These are phyloP conservation scores for Gephyroberyx darwinii DNA, from an alignment of 2,797 vertebrate genomes.

Conservation along the genomic window DNA sequence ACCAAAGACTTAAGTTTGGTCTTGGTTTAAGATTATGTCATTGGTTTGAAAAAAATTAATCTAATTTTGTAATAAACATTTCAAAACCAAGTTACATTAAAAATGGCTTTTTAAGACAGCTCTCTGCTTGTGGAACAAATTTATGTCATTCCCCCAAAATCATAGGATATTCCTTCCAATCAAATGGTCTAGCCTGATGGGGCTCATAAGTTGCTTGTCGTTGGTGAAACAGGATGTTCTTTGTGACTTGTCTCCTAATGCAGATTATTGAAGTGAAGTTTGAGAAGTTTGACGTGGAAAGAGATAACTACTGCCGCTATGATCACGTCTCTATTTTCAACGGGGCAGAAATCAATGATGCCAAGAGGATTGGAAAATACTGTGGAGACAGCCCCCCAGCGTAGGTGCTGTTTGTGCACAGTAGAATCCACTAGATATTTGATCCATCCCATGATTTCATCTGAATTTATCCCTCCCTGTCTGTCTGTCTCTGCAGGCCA, in stretches of 20 bases:
- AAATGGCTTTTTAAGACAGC: too few relatives aligned
- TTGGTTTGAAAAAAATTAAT: too few relatives aligned
- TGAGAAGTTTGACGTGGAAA: constrained; percentile 98
- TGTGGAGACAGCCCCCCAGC: constrained; percentile 96
- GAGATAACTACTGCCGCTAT: constrained; percentile 97
- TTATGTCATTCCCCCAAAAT: constrained; percentile 27
- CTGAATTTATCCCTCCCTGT: constrained; percentile 29
- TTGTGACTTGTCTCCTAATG: constrained; percentile 26
- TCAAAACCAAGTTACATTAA: background rate
- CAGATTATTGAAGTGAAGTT: constrained; percentile 94
- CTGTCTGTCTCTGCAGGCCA: constrained; percentile 81
- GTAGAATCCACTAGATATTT: constrained; percentile 4
- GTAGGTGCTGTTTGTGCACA: constrained; percentile 77
- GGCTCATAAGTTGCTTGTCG: background rate
- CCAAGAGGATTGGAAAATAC: constrained; percentile 94
- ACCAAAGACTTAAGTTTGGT: too few relatives aligned
- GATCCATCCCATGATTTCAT: background rate
- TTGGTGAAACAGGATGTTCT: constrained; percentile 15
- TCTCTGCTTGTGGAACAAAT: constrained; percentile 28
- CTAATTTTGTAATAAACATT: background rate
- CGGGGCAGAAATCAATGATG: constrained; percentile 93
- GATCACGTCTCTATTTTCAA: constrained; percentile 97
- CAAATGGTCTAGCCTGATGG: background rate
- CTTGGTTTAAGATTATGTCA: too few relatives aligned
- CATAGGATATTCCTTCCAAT: constrained; percentile 6